Evolutionary conservation across 2,888 invertebrate species (phyloP), one percentile per base, ranked within the genome.

Genomic region (Phaedon cochleariae): DNA sequence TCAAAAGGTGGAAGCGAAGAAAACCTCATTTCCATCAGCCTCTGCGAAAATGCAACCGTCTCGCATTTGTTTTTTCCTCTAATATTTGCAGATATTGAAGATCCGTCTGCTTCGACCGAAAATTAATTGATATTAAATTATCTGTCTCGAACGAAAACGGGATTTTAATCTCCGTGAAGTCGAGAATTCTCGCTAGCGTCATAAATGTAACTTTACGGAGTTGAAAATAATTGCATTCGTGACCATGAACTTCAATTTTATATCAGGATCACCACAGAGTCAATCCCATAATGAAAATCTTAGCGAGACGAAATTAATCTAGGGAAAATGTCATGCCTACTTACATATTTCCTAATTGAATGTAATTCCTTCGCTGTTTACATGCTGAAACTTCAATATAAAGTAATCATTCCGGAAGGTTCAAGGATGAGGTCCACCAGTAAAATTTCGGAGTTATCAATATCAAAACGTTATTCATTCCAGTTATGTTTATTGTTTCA

Each of bases 401-500:
- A n/a, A n/a, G n/a, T n/a, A n/a, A n/a, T n/a, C n/a, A n/a, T n/a
- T n/a, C n/a, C n/a, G n/a, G n/a, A n/a, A n/a, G n/a, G n/a, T n/a
- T n/a, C n/a, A n/a, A n/a, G n/a, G n/a, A n/a, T n/a, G n/a, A n/a
- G n/a, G n/a, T n/a, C n/a, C n/a, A n/a, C n/a, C n/a, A n/a, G n/a
- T n/a, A n/a, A n/a, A n/a, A n/a, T n/a, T n/a, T n/a, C n/a, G n/a
- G n/a, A n/a, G n/a, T n/a, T n/a, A n/a, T n/a, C n/a, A n/a, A n/a
- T n/a, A n/a, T n/a, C n/a, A n/a, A n/a, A n/a, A n/a, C 26, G 26
- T 7, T n/a, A 26, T 41, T 3, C 17, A 17, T 3, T 41, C 2
- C n/a, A 17, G n/a, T 41, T 41, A 41, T 52, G 7, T 10, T 31
- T 10, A 12, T 34, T 65, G 54, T 77, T 84, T 20, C 85, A 98